Evolutionary conservation across 2,888 invertebrate species (phyloP).

Genomic region (Mesoligia furuncula): DNA sequence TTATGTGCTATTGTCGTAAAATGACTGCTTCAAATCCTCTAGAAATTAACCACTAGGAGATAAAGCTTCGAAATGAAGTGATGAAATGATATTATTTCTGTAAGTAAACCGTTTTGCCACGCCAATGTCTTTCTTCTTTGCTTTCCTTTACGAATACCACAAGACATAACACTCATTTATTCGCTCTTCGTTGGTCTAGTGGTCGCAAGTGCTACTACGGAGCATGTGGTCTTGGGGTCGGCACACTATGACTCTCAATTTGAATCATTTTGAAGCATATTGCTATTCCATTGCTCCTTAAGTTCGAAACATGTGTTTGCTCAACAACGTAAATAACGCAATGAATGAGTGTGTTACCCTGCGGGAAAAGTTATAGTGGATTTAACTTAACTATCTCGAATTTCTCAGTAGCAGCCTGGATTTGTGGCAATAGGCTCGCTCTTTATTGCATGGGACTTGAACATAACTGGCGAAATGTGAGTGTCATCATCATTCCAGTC

Average conservation of each 20-base stretch:
- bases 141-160: not conserved
- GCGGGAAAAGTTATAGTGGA: not conserved
- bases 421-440: not conserved
- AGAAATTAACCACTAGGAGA: not conserved
- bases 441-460: not conserved
- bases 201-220: no score
- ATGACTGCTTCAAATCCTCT: not conserved
- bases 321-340: no score
- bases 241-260: no score
- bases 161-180: no score
- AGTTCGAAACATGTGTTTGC: no score
- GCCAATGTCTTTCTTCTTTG: not conserved
- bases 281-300: no score
- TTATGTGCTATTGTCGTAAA: no score
- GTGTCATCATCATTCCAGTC: no score
- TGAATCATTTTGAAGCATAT: no score
- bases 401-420: not conserved
- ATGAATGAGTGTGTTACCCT: no score
- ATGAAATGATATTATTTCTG: not conserved
- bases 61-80: not conserved
- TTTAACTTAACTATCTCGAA: not conserved
- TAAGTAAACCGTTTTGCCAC: not conserved
- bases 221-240: no score
- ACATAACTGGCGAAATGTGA: not conserved
- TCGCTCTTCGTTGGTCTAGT: no score